Evolutionary conservation across 2,888 invertebrate species (phyloP).

Genomic region (Dryomyza anilis): DNA sequence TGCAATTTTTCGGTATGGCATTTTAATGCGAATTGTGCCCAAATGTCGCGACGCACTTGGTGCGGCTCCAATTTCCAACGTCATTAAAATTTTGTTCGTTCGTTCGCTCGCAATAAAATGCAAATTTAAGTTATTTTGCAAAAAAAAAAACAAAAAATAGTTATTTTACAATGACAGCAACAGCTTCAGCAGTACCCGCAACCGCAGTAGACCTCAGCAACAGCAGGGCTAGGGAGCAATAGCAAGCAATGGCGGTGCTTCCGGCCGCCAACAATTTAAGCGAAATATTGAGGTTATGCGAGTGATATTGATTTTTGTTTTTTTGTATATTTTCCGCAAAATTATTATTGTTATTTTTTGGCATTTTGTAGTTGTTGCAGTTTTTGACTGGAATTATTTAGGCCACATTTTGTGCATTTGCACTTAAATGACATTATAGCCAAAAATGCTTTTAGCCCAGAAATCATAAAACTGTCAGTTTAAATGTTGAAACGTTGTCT

Average conservation of each 20-base stretch:
- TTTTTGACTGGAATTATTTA: neutral
- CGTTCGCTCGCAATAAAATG: constrained; percentile 13
- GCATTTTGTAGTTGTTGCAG: neutral
- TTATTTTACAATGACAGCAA: neutral
- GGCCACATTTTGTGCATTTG: neutral
- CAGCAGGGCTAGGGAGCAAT: too few species aligned
- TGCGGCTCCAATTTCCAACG: neutral
- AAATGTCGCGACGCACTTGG: neutral
- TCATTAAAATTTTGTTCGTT: neutral
- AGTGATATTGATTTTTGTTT: neutral
- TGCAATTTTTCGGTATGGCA: neutral
- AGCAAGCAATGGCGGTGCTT: neutral
- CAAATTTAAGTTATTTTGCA: neutral
- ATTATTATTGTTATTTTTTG: neutral
- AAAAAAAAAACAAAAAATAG: too few species aligned
- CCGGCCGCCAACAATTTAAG: constrained; percentile 3
- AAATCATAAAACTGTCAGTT: too few species aligned
- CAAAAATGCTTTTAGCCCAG: too few species aligned
- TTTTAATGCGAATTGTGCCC: neutral
- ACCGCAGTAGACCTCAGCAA: too few species aligned
- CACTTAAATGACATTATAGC: too few species aligned
- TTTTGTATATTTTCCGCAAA: neutral
- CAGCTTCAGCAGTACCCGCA: neutral
- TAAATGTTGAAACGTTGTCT: too few species aligned
- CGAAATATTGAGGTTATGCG: constrained; percentile 6